Percentiles rank a stretch among this genome's conserved stretches.
Conservation (phyloP, 2,113 vertebrate genomes). For the Chrysemys picta region DNA sequence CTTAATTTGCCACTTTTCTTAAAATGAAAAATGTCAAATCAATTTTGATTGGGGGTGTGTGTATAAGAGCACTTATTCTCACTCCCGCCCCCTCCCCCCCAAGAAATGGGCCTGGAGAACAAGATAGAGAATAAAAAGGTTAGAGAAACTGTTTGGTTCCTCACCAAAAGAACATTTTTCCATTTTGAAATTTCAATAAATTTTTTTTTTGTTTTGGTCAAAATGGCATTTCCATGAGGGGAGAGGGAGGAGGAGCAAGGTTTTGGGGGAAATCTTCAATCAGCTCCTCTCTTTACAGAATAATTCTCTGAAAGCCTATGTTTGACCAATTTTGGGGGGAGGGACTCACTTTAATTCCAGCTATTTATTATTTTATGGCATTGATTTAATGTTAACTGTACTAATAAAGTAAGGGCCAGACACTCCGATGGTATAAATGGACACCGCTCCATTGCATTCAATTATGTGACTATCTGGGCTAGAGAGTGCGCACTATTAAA, state of each 20-base stretch:
- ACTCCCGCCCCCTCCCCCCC: not conserved
- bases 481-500: not conserved
- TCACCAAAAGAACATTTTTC: not conserved
- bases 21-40: not conserved
- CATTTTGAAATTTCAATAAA: not conserved
- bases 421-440: not conserved
- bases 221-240: not conserved
- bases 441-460: accelerated
- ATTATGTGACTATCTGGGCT: not conserved
- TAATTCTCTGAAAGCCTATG: not conserved
- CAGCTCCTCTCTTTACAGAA: not conserved
- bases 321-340: not conserved
- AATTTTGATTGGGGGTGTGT: not conserved
- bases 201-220: not conserved
- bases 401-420: not conserved
- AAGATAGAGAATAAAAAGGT: not conserved
- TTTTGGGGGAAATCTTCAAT: not conserved
- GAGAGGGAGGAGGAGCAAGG: not conserved
- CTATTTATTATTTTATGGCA: not conserved
- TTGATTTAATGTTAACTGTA: not conserved
- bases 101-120: not conserved
- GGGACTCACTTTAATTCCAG: not conserved
- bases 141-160: not conserved
- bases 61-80: not conserved
- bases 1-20: not conserved